Conservation (phyloP, 2,888 invertebrate species). For the Melangyna quadrimaculata region DNA sequence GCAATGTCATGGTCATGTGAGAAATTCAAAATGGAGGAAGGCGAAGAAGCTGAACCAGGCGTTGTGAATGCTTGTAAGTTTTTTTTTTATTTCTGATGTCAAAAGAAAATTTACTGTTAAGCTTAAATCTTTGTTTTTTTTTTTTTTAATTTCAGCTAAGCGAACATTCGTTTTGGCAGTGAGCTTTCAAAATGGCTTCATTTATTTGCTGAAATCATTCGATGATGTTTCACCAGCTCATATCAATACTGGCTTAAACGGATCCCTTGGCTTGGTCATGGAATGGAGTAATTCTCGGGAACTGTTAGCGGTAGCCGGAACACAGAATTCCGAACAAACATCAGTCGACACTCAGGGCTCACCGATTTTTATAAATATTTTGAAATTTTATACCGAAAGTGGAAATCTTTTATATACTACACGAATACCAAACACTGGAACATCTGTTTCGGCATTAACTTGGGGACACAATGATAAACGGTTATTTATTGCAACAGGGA, state of each 20-base stretch:
- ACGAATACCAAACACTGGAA: slow-evolving; percentile 88
- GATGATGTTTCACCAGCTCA: slow-evolving; percentile 96
- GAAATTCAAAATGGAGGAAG: slow-evolving; percentile 98
- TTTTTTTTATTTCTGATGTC: not conserved
- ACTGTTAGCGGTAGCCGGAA: slow-evolving; percentile 94
- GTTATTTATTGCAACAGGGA: slow-evolving; percentile 95
- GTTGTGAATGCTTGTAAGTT: slow-evolving; percentile 82
- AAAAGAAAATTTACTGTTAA: not conserved
- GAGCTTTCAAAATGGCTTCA: slow-evolving; percentile 93
- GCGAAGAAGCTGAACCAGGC: slow-evolving; percentile 87
- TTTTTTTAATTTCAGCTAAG: slow-evolving; percentile 81
- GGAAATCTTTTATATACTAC: slow-evolving; percentile 91
- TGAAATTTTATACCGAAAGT: slow-evolving; percentile 95
- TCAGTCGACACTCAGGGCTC: slow-evolving; percentile 78
- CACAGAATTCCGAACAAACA: slow-evolving; percentile 78
- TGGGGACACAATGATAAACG: slow-evolving; percentile 99
- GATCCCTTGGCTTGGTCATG: slow-evolving; percentile 89
- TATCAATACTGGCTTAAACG: slow-evolving; percentile 89
- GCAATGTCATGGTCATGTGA: slow-evolving; percentile 98
- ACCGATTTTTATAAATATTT: slow-evolving; percentile 88
- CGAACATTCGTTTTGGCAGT: slow-evolving; percentile 91
- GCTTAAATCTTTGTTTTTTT: not conserved
- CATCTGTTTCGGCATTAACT: slow-evolving; percentile 94
- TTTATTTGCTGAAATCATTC: slow-evolving; percentile 93
- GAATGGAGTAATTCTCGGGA: slow-evolving; percentile 99